phyloP scores from a whole-genome alignment of 2,113 vertebrate genomes.

The Pachypanchax playfairii region DNA sequence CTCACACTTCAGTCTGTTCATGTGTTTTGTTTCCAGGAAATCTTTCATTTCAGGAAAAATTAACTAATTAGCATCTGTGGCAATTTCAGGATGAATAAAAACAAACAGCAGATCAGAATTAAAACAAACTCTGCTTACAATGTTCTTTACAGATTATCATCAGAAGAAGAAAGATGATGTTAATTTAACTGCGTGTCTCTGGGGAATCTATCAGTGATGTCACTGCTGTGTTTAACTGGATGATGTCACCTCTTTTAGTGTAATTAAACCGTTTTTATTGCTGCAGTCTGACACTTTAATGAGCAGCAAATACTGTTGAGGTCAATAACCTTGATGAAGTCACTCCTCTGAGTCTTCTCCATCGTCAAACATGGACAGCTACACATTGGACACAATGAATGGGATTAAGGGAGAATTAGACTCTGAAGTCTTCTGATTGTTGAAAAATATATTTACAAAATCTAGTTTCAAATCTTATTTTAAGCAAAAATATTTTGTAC shows the following conservation, averaged over 20 bases:
- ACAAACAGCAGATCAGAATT: neutral
- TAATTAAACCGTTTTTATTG: constrained; percentile 3
- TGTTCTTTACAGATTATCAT: no score
- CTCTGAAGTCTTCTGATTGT: no score
- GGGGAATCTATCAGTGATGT: neutral
- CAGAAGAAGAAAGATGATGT: no score
- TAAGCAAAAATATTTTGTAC: no score
- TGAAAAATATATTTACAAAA: no score
- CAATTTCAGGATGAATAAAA: neutral
- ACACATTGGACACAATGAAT: no score
- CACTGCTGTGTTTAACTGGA: neutral
- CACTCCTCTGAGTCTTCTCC: neutral
- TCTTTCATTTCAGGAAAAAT: neutral
- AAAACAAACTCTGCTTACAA: no score
- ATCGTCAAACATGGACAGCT: neutral
- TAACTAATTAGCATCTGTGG: neutral
- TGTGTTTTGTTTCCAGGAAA: no score
- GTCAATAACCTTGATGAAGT: neutral
- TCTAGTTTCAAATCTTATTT: no score
- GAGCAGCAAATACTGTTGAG: neutral
- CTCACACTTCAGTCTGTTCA: neutral
- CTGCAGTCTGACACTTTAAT: neutral
- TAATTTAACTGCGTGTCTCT: no score
- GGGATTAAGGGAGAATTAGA: no score
- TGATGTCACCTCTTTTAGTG: neutral